Conservation (phyloP, 2,888 invertebrate genomes). For the Linyphia triangularis region DNA sequence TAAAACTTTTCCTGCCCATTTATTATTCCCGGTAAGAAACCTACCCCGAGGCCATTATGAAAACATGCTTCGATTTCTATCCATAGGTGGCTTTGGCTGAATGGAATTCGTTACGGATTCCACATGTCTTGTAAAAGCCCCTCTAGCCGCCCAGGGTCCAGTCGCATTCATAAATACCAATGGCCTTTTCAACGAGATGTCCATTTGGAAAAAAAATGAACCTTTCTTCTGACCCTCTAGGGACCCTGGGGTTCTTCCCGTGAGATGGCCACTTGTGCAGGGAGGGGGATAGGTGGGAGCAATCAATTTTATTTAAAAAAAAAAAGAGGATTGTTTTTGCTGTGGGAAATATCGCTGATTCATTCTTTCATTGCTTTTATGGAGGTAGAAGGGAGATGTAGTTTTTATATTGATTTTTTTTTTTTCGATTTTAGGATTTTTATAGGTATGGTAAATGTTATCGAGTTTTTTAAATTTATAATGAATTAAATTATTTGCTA, state of each 20-base stretch:
- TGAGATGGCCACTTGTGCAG: conserved; percentile 46
- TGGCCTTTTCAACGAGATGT: conserved; percentile 40
- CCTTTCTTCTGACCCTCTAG: neutral
- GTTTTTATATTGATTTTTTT: neutral
- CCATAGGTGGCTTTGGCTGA: neutral
- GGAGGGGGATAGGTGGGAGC: conserved; percentile 15
- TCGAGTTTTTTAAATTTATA: too few relatives aligned
- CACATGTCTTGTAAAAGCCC: conserved; percentile 2
- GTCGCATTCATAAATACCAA: conserved; percentile 67
- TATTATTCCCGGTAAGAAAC: conserved; percentile 11
- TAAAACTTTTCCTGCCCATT: conserved; percentile 38
- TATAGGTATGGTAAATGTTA: too few relatives aligned
- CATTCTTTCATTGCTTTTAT: neutral
- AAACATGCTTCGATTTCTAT: conserved; percentile 66
- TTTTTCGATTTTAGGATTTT: neutral
- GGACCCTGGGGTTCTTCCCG: neutral
- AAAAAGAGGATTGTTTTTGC: conserved; percentile 48
- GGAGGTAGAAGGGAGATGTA: neutral
- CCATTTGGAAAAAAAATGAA: conserved; percentile 26
- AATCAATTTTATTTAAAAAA: conserved; percentile 57
- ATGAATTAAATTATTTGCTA: too few relatives aligned
- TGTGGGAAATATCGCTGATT: conserved; percentile 26
- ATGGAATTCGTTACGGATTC: conserved; percentile 48
- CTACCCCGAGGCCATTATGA: conserved; percentile 57
- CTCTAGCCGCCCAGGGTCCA: neutral